These are phyloP conservation scores for Python bivittatus DNA, from an alignment of 2,113 vertebrate genomes.

Conservation along the genomic window DNA sequence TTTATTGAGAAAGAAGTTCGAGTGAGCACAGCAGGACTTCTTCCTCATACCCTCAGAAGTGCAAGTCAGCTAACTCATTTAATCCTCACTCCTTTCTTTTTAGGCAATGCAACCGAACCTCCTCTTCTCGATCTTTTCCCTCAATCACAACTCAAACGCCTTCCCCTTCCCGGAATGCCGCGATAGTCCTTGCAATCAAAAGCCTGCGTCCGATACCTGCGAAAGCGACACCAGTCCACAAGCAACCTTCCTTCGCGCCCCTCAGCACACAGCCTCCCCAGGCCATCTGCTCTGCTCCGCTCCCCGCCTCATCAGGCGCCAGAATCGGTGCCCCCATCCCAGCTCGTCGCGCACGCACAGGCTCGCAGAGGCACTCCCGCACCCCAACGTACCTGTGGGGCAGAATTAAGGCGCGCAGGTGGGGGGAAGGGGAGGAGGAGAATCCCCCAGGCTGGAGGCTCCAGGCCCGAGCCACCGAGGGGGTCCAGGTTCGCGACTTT, in stretches of 20 bases:
- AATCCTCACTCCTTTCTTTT: background rate
- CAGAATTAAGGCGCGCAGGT: background rate
- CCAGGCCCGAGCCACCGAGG: constrained; percentile 2
- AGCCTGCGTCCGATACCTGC: background rate
- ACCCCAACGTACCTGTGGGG: background rate
- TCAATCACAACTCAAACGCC: background rate
- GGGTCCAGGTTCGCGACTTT: constrained; percentile 6
- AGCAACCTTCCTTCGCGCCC: background rate
- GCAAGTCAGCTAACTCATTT: background rate
- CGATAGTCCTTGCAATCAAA: background rate
- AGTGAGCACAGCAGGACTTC: background rate
- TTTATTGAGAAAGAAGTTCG: background rate
- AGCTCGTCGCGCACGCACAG: no score
- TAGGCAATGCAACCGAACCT: background rate
- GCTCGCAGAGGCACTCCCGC: background rate
- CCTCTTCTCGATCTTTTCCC: background rate
- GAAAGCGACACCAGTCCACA: background rate
- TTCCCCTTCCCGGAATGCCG: background rate
- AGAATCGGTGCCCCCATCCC: background rate
- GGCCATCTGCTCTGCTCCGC: background rate
- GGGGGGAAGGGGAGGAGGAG: constrained; percentile 19
- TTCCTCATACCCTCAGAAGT: background rate
- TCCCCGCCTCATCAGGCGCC: background rate
- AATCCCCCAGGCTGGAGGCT: constrained; percentile 26
- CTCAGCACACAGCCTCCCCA: background rate